Evolutionary conservation across 2,797 vertebrate species (phyloP).

Genomic region (Tokudaia muenninki): DNA sequence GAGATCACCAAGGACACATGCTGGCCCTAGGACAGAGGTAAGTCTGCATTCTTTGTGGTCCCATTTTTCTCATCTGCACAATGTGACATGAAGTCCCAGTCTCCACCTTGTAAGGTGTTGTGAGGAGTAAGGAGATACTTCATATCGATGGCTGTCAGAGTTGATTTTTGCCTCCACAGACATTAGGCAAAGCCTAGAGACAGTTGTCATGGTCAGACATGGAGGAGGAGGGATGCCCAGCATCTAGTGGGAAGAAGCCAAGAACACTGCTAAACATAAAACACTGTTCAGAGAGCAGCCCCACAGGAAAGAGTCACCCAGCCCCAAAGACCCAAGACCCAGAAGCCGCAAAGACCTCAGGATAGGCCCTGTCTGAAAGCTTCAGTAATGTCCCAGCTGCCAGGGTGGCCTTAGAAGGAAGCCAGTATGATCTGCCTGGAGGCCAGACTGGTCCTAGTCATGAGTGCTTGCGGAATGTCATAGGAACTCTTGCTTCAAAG

Average conservation of each 20-base stretch:
- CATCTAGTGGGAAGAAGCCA: background rate
- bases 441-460: background rate
- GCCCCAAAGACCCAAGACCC: background rate
- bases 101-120: background rate
- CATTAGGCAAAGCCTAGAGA: background rate
- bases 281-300: background rate
- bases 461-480: conserved; percentile 44
- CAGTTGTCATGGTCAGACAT: background rate
- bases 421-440: background rate
- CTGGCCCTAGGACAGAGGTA: background rate
- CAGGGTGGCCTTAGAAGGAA: background rate
- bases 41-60: background rate
- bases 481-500: conserved; percentile 11
- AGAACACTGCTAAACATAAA: background rate
- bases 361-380: background rate
- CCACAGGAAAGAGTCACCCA: background rate
- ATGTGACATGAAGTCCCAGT: background rate
- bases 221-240: background rate
- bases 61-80: background rate
- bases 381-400: background rate
- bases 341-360: background rate
- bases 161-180: conserved; percentile 47
- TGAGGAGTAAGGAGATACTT: background rate
- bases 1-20: background rate
- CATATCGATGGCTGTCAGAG: background rate